phyloP scores from a whole-genome alignment of 1,140 invertebrate species.

The Drosophila sechellia region DNA sequence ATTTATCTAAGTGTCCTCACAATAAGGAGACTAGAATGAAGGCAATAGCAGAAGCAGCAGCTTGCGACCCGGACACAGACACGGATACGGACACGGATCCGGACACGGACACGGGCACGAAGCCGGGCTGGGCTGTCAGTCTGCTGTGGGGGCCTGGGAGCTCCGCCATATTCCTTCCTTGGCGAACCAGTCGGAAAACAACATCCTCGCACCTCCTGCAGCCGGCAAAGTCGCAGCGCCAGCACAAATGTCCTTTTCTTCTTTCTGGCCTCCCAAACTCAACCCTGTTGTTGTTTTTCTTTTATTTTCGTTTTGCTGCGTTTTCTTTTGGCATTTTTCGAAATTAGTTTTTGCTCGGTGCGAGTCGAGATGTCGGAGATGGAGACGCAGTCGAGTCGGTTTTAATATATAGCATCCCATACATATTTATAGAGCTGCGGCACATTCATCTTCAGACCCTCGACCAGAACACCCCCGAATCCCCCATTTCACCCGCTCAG shows the following conservation, averaged over 20 bases:
- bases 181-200: neutral
- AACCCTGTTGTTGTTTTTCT: conserved; percentile 50
- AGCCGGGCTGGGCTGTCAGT: conserved; percentile 62
- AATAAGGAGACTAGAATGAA: conserved; percentile 36
- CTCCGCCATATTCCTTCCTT: conserved; percentile 42
- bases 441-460: conserved; percentile 79
- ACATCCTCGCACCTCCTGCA: neutral
- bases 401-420: conserved; percentile 84
- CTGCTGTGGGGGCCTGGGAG: conserved; percentile 45
- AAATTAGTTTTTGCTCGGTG: conserved; percentile 83
- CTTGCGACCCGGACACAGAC: conserved; percentile 54
- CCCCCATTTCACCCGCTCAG: conserved; percentile 21
- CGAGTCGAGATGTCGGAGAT: conserved; percentile 57
- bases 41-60: conserved; percentile 47
- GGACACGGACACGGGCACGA: conserved; percentile 20
- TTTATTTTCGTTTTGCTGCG: conserved; percentile 79
- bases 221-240: conserved; percentile 54
- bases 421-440: conserved; percentile 84
- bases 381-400: conserved; percentile 70
- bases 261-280: conserved; percentile 28
- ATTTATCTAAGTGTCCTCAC: neutral
- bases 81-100: conserved; percentile 20
- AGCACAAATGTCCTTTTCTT: conserved; percentile 81
- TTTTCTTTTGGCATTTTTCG: conserved; percentile 84
- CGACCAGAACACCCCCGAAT: conserved; percentile 3